phyloP scores from a whole-genome alignment of 2,113 vertebrate genomes.

The Phodopus roborovskii region DNA sequence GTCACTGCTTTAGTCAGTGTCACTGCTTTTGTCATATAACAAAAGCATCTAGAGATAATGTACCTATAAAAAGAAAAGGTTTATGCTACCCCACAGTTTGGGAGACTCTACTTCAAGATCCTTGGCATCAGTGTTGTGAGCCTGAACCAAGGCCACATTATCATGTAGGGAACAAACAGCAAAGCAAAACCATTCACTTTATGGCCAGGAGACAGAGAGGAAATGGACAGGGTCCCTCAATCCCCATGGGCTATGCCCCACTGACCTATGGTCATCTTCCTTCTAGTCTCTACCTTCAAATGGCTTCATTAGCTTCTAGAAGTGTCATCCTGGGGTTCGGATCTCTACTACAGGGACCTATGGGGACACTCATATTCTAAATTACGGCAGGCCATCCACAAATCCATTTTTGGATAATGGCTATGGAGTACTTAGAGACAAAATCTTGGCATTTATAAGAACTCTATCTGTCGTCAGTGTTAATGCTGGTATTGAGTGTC shows the following conservation, averaged over 20 bases:
- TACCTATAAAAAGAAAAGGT: not conserved
- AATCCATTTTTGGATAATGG: not conserved
- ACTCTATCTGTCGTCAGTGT: not conserved
- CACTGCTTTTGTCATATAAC: not conserved
- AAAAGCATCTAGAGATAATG: not conserved
- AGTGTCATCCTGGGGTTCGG: not conserved
- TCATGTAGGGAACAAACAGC: too few relatives aligned
- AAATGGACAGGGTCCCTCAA: not conserved
- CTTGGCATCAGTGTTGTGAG: not conserved
- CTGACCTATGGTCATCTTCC: not conserved
- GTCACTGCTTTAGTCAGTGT: not conserved
- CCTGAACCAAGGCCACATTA: not conserved
- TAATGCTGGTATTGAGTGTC: not conserved
- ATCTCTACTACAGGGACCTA: not conserved
- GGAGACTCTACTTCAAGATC: not conserved
- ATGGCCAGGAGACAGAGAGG: not conserved
- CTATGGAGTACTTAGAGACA: not conserved
- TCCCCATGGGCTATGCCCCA: not conserved
- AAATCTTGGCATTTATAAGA: constrained; percentile 39
- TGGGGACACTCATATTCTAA: not conserved
- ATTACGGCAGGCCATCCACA: not conserved
- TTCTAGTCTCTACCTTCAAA: not conserved
- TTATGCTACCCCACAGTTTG: not conserved
- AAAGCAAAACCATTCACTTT: not conserved
- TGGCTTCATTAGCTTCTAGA: not conserved